These are phyloP conservation scores for Aphelocoma californica DNA, from an alignment of 2,797 vertebrate genomes.

Conservation along the genomic window DNA sequence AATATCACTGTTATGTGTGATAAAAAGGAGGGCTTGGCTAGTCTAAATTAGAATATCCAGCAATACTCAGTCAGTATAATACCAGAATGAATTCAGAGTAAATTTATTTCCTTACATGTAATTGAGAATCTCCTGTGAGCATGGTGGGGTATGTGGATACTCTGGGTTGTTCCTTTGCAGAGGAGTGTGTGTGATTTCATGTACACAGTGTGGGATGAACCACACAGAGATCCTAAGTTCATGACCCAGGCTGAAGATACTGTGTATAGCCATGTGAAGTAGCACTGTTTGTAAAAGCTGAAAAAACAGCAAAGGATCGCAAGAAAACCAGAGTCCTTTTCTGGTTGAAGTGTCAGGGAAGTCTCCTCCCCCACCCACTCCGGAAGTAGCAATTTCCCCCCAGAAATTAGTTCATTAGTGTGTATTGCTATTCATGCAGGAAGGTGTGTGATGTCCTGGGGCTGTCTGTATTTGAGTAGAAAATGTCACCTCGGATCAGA, in stretches of 20 bases:
- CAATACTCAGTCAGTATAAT: not conserved
- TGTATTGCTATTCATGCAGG: conserved; percentile 33
- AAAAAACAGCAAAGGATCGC: not conserved
- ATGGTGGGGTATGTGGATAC: fast-evolving
- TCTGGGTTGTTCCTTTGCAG: not conserved
- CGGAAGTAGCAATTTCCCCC: not conserved
- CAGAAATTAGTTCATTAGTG: conserved; percentile 30
- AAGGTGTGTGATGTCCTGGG: conserved; percentile 22
- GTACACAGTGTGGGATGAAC: fast-evolving
- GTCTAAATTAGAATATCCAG: not conserved
- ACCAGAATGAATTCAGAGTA: not conserved
- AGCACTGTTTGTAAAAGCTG: not conserved
- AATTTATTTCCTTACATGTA: not conserved
- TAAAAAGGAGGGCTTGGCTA: not conserved
- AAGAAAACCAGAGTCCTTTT: not conserved
- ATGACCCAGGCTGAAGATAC: not conserved
- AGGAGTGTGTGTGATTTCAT: fast-evolving
- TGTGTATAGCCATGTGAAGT: not conserved
- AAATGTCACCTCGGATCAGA: conserved; percentile 56
- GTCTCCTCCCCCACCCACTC: not conserved
- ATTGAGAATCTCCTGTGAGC: not conserved
- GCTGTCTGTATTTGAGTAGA: conserved; percentile 45
- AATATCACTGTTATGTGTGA: not conserved
- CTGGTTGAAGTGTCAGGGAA: not conserved
- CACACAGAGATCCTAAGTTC: not conserved